Conservation (phyloP, 2,888 invertebrate genomes). For the Callyntrura sp. region DNA sequence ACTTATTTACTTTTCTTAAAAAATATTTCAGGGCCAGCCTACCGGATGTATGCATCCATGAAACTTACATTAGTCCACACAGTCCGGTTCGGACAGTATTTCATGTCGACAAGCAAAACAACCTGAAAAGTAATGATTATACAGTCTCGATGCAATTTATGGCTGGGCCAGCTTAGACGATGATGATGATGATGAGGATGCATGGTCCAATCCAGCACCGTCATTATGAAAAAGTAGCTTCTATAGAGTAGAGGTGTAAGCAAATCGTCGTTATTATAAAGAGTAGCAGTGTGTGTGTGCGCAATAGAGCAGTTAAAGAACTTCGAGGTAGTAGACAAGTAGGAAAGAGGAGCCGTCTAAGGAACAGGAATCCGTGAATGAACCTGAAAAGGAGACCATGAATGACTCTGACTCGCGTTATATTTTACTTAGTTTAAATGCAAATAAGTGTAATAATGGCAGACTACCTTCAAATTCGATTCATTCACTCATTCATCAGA, state of each 20-base stretch:
- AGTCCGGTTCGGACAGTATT: slow-evolving; percentile 57
- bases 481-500: slow-evolving; percentile 66
- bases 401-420: slow-evolving; percentile 53
- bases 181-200: slow-evolving; percentile 56
- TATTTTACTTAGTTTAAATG: slow-evolving; percentile 59
- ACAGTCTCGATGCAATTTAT: slow-evolving; percentile 55
- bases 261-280: slow-evolving; percentile 51
- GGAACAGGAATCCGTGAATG: slow-evolving; percentile 51
- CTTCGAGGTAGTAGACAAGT: background rate
- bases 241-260: slow-evolving; percentile 53
- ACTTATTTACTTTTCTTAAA: slow-evolving; percentile 19
- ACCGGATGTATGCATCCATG: slow-evolving; percentile 72
- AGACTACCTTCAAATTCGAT: slow-evolving; percentile 55
- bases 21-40: background rate
- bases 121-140: slow-evolving; percentile 65
- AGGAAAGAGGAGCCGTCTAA: background rate
- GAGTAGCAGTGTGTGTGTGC: slow-evolving; percentile 4
- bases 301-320: background rate
- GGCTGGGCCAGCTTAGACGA: slow-evolving; percentile 31
- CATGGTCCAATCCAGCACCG: slow-evolving; percentile 54
- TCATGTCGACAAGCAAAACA: slow-evolving; percentile 61
- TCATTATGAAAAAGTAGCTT: slow-evolving; percentile 60
- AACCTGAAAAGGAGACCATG: slow-evolving; percentile 44
- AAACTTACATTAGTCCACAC: slow-evolving; percentile 54
- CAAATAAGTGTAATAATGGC: slow-evolving; percentile 59